These are phyloP conservation scores for Platalea minor DNA, from an alignment of 2,797 vertebrate genomes.

Conservation along the genomic window DNA sequence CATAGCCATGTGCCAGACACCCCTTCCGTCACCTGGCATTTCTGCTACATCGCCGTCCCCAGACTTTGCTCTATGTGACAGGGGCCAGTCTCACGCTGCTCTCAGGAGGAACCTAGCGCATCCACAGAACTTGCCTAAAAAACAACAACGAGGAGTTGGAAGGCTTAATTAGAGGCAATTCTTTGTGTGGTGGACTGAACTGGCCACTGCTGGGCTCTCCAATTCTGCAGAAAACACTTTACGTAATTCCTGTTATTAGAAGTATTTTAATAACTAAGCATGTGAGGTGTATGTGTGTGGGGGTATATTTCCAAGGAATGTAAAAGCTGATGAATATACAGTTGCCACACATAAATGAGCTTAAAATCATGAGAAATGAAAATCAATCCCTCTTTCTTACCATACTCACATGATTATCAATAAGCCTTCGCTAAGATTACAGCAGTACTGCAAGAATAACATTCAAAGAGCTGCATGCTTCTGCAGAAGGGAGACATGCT, in stretches of 20 bases:
- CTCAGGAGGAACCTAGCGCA: not conserved
- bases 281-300: not conserved
- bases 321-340: not conserved
- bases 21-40: not conserved
- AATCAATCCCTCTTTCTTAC: not conserved
- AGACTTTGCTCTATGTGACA: not conserved
- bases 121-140: not conserved
- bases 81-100: not conserved
- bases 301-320: not conserved
- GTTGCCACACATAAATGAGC: not conserved
- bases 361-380: not conserved
- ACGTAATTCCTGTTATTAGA: not conserved
- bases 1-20: not conserved
- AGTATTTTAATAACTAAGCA: not conserved
- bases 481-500: not conserved
- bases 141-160: not conserved
- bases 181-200: not conserved
- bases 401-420: not conserved
- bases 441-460: not conserved
- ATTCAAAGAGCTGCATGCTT: not conserved
- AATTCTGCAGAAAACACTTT: not conserved
- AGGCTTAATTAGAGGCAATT: not conserved
- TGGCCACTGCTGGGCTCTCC: not conserved
- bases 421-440: not conserved
- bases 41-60: accelerated